Conservation (phyloP, 2,113 vertebrate species). For the Albula glossodonta region DNA sequence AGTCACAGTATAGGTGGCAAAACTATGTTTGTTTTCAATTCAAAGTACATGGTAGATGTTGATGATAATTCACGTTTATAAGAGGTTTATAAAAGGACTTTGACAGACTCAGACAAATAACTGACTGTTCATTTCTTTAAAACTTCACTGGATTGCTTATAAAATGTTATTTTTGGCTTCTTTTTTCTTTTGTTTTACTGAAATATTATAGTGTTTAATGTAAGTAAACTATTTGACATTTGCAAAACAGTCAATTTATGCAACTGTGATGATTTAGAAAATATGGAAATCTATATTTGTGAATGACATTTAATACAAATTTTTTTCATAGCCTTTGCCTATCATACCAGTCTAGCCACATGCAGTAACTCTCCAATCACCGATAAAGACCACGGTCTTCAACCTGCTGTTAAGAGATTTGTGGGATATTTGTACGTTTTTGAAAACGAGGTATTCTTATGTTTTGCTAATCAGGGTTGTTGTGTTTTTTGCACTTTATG, state of each 20-base stretch:
- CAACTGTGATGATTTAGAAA: neutral
- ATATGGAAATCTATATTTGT: neutral
- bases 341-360: neutral
- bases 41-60: neutral
- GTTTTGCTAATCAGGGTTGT: constrained; percentile 32
- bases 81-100: neutral
- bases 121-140: neutral
- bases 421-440: constrained; percentile 7
- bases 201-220: neutral
- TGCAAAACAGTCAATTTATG: neutral
- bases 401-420: constrained; percentile 17
- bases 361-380: neutral
- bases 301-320: neutral
- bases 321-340: neutral
- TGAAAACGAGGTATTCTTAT: constrained; percentile 11
- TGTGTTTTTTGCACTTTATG: constrained; percentile 47
- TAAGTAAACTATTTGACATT: neutral
- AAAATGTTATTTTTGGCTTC: neutral
- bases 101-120: neutral
- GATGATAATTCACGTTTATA: neutral
- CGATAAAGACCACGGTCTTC: constrained; percentile 9
- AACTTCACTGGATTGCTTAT: neutral
- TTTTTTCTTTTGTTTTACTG: constrained; percentile 13
- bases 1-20: neutral
- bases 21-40: neutral